These are phyloP conservation scores for Eucera pruinosa DNA, from an alignment of 2,888 invertebrate species.

Conservation along the genomic window DNA sequence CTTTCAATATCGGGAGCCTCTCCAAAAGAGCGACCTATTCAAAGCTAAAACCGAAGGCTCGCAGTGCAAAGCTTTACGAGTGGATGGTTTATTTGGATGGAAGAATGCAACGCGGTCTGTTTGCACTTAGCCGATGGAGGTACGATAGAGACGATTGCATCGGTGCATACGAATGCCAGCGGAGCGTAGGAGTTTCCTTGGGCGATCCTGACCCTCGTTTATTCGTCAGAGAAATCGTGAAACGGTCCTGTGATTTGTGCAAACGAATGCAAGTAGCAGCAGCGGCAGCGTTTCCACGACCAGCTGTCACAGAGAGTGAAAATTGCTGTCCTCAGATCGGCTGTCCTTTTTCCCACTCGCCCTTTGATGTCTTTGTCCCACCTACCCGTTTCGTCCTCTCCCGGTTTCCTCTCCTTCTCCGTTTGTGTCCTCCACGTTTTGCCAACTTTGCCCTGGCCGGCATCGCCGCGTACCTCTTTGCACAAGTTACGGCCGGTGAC, in stretches of 20 bases:
- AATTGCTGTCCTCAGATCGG: conserved; percentile 66
- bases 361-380: conserved; percentile 64
- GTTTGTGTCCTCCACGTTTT: neutral
- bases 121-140: neutral
- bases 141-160: neutral
- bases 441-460: conserved; percentile 2
- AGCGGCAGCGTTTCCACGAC: conserved; percentile 37
- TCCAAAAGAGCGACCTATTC: too few relatives aligned
- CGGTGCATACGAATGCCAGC: conserved; percentile 12
- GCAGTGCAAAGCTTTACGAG: too few relatives aligned
- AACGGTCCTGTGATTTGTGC: conserved; percentile 54
- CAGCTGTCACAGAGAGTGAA: conserved; percentile 64
- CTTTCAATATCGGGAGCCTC: too few relatives aligned
- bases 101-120: too few relatives aligned
- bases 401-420: conserved; percentile 6
- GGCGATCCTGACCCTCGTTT: conserved; percentile 46
- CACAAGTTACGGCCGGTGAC: conserved; percentile 14
- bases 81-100: neutral
- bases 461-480: neutral
- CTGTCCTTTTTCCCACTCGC: conserved; percentile 47
- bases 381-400: conserved; percentile 33
- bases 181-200: conserved; percentile 18
- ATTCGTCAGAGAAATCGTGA: conserved; percentile 47
- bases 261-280: conserved; percentile 59
- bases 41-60: too few relatives aligned